These are phyloP conservation scores for Bos indicus DNA, from an alignment of 2,113 vertebrate species.

Conservation along the genomic window DNA sequence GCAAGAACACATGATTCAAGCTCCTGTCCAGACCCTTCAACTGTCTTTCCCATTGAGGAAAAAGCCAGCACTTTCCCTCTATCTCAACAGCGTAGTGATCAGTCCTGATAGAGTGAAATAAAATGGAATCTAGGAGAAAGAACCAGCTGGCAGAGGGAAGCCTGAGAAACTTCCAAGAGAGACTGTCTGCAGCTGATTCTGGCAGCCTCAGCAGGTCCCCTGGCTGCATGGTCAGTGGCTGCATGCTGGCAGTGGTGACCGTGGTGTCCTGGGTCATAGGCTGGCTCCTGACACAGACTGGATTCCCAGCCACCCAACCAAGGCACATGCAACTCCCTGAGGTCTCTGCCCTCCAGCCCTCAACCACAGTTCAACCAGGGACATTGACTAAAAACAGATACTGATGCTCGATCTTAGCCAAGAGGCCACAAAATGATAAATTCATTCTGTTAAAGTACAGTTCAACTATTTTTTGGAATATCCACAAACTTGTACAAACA, in stretches of 20 bases:
- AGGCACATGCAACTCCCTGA: background rate
- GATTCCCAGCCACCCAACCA: background rate
- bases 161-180: background rate
- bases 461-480: background rate
- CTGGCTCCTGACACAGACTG: background rate
- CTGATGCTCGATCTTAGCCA: background rate
- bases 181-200: background rate
- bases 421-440: background rate
- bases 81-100: background rate
- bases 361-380: background rate
- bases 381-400: background rate
- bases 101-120: background rate
- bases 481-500: background rate
- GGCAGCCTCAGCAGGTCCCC: background rate
- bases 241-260: background rate
- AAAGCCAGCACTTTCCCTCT: background rate
- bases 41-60: background rate
- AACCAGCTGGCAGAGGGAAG: background rate
- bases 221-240: background rate
- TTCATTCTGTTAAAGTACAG: background rate
- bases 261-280: background rate
- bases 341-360: background rate
- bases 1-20: too few relatives aligned
- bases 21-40: background rate
- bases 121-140: background rate